Conservation (phyloP, 2,113 vertebrate genomes). For the Stomatorhinus ivindoensis region DNA sequence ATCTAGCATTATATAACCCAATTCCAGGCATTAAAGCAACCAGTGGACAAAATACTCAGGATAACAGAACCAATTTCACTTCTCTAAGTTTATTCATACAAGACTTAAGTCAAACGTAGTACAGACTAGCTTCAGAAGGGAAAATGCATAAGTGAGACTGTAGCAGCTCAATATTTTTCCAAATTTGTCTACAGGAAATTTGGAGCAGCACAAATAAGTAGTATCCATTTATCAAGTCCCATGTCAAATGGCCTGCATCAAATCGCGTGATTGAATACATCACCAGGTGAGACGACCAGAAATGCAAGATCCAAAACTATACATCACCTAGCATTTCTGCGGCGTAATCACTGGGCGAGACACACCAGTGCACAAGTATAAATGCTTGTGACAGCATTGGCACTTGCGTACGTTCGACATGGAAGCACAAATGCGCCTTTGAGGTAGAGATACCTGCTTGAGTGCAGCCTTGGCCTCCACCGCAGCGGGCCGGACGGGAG, state of each 20-base stretch:
- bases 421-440: not conserved
- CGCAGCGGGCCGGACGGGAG: constrained; percentile 64
- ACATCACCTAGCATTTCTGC: not conserved
- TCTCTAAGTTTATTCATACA: not conserved
- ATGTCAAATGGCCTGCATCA: not conserved
- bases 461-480: constrained; percentile 83
- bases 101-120: not conserved
- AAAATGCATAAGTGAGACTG: not conserved
- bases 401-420: not conserved
- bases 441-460: constrained; percentile 70
- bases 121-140: not conserved
- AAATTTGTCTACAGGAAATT: not conserved
- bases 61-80: too few relatives aligned
- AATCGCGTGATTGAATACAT: not conserved
- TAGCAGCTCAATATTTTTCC: not conserved
- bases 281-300: not conserved
- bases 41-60: too few relatives aligned
- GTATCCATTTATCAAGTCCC: not conserved
- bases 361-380: not conserved
- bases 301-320: not conserved
- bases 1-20: too few relatives aligned
- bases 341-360: not conserved
- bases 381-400: not conserved
- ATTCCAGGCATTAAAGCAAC: too few relatives aligned
- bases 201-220: not conserved